phyloP scores from a whole-genome alignment of 2,113 vertebrate genomes.

The Romanogobio albipinnatus region DNA sequence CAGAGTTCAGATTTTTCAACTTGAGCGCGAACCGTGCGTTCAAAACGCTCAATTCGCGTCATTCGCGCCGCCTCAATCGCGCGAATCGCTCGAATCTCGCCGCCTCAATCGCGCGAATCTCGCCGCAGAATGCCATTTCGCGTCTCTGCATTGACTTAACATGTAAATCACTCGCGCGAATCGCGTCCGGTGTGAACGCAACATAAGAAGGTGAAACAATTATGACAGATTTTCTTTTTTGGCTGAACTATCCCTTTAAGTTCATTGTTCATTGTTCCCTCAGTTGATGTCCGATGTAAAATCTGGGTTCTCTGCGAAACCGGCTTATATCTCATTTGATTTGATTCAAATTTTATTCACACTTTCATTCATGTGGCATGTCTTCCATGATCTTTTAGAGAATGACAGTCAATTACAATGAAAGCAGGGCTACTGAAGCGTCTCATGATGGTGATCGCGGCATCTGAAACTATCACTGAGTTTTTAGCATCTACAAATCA shows the following conservation, averaged over 20 bases:
- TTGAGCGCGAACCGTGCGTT: too few relatives aligned
- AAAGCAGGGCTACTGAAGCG: not conserved
- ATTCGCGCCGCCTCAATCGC: too few relatives aligned
- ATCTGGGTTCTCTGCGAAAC: not conserved
- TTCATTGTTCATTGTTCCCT: too few relatives aligned
- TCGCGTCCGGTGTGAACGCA: too few relatives aligned
- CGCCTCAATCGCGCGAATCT: too few relatives aligned
- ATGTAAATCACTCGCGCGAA: too few relatives aligned
- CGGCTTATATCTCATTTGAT: not conserved
- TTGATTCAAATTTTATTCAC: not conserved
- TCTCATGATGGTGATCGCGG: slow-evolving; percentile 8
- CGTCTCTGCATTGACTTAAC: too few relatives aligned
- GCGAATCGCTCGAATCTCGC: too few relatives aligned
- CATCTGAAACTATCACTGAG: slow-evolving; percentile 4
- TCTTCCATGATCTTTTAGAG: slow-evolving; percentile 5
- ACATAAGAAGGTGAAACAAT: too few relatives aligned
- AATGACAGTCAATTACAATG: slow-evolving; percentile 1
- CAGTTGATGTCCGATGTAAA: not conserved
- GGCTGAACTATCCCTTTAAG: not conserved
- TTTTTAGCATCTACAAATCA: not conserved
- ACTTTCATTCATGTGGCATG: not conserved
- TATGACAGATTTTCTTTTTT: not conserved
- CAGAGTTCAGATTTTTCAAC: too few relatives aligned
- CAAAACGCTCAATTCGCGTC: too few relatives aligned
- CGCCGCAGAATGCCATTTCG: too few relatives aligned